Conservation (phyloP, 2,113 vertebrate species). For the Regulus satrapa region DNA sequence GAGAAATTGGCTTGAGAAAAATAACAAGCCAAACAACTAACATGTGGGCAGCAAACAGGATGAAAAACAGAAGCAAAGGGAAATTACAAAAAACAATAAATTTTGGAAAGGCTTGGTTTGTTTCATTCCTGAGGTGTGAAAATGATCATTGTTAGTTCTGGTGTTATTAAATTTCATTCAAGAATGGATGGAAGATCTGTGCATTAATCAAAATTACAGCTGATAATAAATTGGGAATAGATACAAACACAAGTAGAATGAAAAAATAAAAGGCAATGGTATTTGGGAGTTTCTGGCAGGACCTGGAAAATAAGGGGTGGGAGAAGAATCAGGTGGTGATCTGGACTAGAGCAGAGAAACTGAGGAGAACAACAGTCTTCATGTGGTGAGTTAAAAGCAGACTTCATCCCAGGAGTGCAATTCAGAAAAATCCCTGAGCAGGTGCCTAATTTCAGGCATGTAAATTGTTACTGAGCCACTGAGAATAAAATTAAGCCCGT, state of each 20-base stretch:
- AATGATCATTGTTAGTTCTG: fast-evolving
- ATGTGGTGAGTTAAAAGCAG: background rate
- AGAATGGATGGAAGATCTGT: background rate
- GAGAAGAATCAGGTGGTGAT: background rate
- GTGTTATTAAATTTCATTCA: background rate
- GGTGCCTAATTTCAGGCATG: background rate
- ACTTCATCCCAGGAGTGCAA: background rate
- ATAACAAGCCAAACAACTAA: background rate
- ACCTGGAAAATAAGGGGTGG: background rate
- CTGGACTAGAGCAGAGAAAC: background rate
- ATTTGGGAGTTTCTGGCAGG: background rate
- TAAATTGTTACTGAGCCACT: background rate
- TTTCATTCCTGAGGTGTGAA: background rate
- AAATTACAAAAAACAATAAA: background rate
- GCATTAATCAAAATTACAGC: background rate
- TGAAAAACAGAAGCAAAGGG: background rate
- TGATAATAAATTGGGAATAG: background rate
- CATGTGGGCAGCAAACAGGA: background rate
- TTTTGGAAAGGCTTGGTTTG: background rate
- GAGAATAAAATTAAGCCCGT: background rate
- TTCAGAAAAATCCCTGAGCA: background rate
- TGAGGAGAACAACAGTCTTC: background rate
- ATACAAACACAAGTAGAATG: background rate
- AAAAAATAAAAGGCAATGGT: background rate
- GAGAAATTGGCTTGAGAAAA: background rate